Evolutionary conservation across 2,888 invertebrate genomes (phyloP).

Genomic region (Apamea anceps): DNA sequence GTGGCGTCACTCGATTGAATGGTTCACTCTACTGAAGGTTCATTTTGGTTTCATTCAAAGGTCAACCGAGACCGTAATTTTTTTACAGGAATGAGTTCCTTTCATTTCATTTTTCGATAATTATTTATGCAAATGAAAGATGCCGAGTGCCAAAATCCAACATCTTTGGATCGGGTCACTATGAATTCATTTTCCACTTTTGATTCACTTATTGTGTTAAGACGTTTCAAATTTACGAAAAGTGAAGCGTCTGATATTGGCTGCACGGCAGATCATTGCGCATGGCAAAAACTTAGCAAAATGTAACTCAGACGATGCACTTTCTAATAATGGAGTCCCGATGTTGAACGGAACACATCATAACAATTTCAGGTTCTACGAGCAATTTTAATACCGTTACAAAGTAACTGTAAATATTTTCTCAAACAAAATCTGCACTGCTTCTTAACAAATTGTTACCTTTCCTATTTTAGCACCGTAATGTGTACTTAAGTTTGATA

Average conservation of each 20-base stretch:
- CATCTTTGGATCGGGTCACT: background rate
- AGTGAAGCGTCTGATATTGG: background rate
- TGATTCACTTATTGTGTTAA: background rate
- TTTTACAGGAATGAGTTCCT: background rate
- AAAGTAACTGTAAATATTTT: slow-evolving; percentile 58
- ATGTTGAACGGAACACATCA: slow-evolving; percentile 19
- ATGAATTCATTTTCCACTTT: background rate
- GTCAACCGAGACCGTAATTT: background rate
- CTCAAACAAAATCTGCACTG: slow-evolving; percentile 55
- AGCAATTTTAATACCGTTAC: slow-evolving; percentile 47
- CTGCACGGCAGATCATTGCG: background rate
- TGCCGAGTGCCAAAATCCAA: background rate
- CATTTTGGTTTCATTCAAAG: background rate
- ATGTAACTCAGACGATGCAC: background rate
- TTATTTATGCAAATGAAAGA: background rate
- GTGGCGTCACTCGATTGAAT: background rate
- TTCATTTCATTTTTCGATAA: background rate
- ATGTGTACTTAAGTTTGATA: slow-evolving; percentile 85
- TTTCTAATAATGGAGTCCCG: background rate
- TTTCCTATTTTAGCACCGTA: slow-evolving; percentile 67
- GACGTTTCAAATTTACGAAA: background rate
- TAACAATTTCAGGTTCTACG: slow-evolving; percentile 49
- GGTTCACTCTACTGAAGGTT: background rate
- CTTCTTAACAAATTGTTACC: slow-evolving; percentile 59
- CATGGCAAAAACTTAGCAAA: background rate